phyloP scores from a whole-genome alignment of 53 echinoderm and acorn worm species.

The Astropecten irregularis region DNA sequence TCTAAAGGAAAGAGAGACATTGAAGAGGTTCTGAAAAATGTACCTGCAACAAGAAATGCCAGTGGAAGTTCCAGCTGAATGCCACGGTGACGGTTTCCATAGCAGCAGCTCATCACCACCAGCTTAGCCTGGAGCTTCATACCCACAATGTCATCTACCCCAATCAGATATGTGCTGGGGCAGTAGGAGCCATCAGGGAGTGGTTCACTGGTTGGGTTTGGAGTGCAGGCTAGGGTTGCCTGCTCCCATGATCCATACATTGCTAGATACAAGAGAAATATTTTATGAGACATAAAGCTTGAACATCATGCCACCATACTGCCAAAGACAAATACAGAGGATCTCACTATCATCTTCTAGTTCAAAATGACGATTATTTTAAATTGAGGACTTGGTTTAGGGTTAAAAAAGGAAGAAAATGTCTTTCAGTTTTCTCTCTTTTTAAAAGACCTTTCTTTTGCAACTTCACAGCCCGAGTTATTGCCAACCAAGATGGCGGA shows the following conservation, averaged over 20 bases:
- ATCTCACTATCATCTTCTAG: background rate
- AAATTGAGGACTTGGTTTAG: background rate
- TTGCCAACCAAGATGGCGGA: no score
- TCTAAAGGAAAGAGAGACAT: background rate
- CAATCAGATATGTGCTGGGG: conserved; percentile 69
- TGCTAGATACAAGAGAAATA: conserved; percentile 14
- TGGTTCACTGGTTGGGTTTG: conserved; percentile 70
- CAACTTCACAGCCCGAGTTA: no score
- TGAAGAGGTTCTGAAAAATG: background rate
- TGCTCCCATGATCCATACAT: conserved; percentile 83
- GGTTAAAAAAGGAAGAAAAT: no score
- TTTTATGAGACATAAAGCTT: background rate
- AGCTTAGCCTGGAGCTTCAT: conserved; percentile 76
- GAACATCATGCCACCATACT: background rate
- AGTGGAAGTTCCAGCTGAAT: conserved; percentile 65
- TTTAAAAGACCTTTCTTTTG: no score
- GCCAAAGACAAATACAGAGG: background rate
- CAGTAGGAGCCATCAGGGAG: conserved; percentile 52
- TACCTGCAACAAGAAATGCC: conserved; percentile 90
- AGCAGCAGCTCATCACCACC: conserved; percentile 86
- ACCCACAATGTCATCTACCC: conserved; percentile 72
- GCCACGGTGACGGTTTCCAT: conserved; percentile 81
- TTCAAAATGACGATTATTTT: background rate
- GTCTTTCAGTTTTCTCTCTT: no score
- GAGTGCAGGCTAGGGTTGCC: conserved; percentile 74